A percentile compares a stretch with the other conserved stretches of the same genome.
Evolutionary conservation across 2,888 invertebrate species (phyloP).

Genomic region (Dolichopus griseipennis): DNA sequence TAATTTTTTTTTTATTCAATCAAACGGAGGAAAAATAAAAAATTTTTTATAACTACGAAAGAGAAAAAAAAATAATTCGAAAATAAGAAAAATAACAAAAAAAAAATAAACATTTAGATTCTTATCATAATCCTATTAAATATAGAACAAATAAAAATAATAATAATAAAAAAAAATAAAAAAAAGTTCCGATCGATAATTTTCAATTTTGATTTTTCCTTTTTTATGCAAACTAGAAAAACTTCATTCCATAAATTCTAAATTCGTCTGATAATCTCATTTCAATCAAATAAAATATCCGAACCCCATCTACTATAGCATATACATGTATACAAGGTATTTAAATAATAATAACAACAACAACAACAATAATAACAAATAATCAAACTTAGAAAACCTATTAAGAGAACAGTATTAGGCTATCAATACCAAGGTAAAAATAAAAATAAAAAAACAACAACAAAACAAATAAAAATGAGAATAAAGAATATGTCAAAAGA

Average conservation of each 20-base stretch:
- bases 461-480: background rate
- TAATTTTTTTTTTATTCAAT: too few relatives aligned
- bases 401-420: background rate
- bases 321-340: too few relatives aligned
- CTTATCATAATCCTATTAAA: constrained; percentile 4
- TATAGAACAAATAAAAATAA: background rate
- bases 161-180: too few relatives aligned
- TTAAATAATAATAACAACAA: too few relatives aligned
- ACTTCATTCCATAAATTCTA: background rate
- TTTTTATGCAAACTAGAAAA: background rate
- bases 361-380: too few relatives aligned
- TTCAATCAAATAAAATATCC: background rate
- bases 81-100: too few relatives aligned
- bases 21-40: too few relatives aligned
- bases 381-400: background rate
- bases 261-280: background rate
- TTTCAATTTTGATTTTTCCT: background rate
- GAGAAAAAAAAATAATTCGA: too few relatives aligned
- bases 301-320: too few relatives aligned
- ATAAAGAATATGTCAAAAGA: constrained; percentile 3
- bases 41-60: too few relatives aligned
- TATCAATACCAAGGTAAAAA: constrained; percentile 3
- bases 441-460: too few relatives aligned
- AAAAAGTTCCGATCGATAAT: background rate
- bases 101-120: background rate